Evolutionary conservation across 2,797 vertebrate genomes (phyloP), one percentile per base, ranked within the genome.

Genomic region (Enteromius thamalakanensis): DNA sequence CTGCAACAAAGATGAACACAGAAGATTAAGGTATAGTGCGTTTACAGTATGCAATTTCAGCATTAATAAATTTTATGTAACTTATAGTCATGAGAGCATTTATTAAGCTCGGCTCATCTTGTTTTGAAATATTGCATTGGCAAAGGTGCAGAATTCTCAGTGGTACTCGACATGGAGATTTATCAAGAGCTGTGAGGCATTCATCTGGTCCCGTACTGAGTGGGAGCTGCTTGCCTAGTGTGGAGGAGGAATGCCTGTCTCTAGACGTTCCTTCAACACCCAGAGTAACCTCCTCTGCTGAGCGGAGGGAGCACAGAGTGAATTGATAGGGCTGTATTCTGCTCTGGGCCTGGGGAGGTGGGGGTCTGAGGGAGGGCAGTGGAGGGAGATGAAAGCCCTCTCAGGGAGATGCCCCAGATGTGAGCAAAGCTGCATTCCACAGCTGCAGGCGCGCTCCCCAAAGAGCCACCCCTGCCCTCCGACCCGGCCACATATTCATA

Each of bases 1-100:
- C 98, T 99, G 94, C 2, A 87, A 84, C 26, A 53, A 62, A 17
- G 77, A 23, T 76, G 45, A 77, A 79, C 32, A 10, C 47, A 65
- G 40, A 60, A 14, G 1, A 3, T 77, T 79, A 79, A 45, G 60
- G 9, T 49, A 14, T 4, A 23, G 23, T 47, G 19, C 19, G 10
- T 68, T 26, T 45, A 68, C 45, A 64, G 37, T 53, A n/a, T 55
- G 47, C 32, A 47, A 47, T 65, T 11, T 29, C 47, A 51, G 53
- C 51, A 78, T 53, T 49, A 82, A 65, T 37, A 82, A 69, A 21
- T 60, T 60, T 58, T 70, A 76, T n/a, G 26, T 71, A 26, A 64
- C 29, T 42, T 21, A 6, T 49, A 34, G 64, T 83, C 42, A 23
- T 62, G 65, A 64, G 40, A 62, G 81, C 65, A 70, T 83, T 78